A percentile compares a stretch with the other conserved stretches of the same genome.
Conservation (phyloP, 1,140 invertebrate species). For the Hylaeus volcanicus region DNA sequence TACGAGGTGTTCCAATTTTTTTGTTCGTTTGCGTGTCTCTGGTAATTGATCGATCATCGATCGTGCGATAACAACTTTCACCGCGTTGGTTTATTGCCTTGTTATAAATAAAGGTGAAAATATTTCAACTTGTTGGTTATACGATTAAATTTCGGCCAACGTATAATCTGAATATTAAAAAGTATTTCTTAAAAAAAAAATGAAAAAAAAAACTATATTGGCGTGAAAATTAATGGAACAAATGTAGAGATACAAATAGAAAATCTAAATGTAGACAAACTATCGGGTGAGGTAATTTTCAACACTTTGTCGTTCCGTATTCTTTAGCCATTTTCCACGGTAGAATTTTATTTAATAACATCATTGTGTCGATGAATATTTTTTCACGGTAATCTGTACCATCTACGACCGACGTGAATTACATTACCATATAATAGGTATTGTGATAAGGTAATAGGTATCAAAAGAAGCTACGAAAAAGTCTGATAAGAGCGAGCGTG, state of each 20-base stretch:
- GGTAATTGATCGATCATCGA: not conserved
- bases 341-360: not conserved
- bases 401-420: not conserved
- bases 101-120: not conserved
- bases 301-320: not conserved
- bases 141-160: no score
- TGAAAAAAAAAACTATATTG: no score
- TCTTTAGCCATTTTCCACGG: not conserved
- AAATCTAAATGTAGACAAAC: no score
- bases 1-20: not conserved
- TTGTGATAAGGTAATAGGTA: no score
- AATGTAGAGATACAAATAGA: no score
- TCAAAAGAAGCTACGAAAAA: slow-evolving; percentile 5
- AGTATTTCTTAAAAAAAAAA: no score
- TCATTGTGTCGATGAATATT: not conserved
- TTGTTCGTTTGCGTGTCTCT: not conserved
- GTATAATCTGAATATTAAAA: no score
- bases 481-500: not conserved
- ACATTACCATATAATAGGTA: slow-evolving; percentile 7
- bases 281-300: no score
- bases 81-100: not conserved
- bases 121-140: not conserved
- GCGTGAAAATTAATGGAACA: no score
- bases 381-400: slow-evolving; percentile 1
- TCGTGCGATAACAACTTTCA: not conserved